phyloP scores from a whole-genome alignment of 2,888 invertebrate genomes.

The Drymonia ruficornis region DNA sequence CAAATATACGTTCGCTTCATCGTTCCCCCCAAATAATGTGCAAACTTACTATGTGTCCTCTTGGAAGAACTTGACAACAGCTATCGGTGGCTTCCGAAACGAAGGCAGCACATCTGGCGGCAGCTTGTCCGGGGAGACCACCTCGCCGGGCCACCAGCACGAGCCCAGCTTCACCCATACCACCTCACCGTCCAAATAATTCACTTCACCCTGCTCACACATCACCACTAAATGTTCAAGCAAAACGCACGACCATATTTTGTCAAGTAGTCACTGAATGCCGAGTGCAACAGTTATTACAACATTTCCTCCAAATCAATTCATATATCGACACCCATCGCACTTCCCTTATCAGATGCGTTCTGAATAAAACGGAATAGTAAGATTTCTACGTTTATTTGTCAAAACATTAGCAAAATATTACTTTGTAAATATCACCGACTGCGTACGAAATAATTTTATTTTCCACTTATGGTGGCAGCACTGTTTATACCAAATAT shows the following conservation, averaged over 20 bases:
- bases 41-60: conserved; percentile 92
- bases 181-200: conserved; percentile 89
- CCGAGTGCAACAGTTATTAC: conserved; percentile 67
- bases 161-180: conserved; percentile 94
- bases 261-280: conserved; percentile 65
- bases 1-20: conserved; percentile 7
- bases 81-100: conserved; percentile 89
- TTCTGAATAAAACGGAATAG: conserved; percentile 35
- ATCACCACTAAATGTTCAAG: conserved; percentile 81
- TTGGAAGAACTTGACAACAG: conserved; percentile 93
- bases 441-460: conserved; percentile 80
- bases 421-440: conserved; percentile 81
- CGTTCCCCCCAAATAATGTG: conserved; percentile 22
- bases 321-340: conserved; percentile 37
- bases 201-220: conserved; percentile 89
- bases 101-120: conserved; percentile 88
- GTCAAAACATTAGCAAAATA: conserved; percentile 81
- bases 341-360: conserved; percentile 40
- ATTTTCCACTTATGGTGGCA: conserved; percentile 60
- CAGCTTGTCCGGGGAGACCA: conserved; percentile 86
- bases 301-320: conserved; percentile 54
- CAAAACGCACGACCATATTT: conserved; percentile 81
- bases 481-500: conserved; percentile 46
- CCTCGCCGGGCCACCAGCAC: conserved; percentile 95
- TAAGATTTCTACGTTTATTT: conserved; percentile 57